Conservation (phyloP, 1,140 invertebrate species). For the Ostrea edulis region DNA sequence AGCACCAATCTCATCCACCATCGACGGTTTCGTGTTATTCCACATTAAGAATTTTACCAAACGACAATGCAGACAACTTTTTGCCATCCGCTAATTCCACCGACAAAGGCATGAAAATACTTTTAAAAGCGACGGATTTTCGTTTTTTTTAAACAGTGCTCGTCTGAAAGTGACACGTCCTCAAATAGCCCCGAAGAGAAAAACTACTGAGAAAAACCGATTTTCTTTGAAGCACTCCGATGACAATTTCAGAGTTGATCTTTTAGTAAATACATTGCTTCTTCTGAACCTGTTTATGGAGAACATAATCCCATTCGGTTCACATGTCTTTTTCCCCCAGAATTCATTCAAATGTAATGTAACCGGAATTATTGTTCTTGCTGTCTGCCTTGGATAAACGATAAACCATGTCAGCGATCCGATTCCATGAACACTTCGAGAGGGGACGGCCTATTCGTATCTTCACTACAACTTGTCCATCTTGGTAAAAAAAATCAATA, state of each 20-base stretch:
- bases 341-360: slow-evolving; percentile 35
- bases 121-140: slow-evolving; percentile 9
- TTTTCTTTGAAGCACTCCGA: slow-evolving; percentile 39
- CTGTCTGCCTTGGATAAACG: slow-evolving; percentile 25
- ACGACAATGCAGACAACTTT: slow-evolving; percentile 30
- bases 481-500: slow-evolving; percentile 58
- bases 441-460: slow-evolving; percentile 52
- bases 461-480: slow-evolving; percentile 56
- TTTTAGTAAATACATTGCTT: neutral
- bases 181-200: slow-evolving; percentile 8
- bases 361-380: slow-evolving; percentile 41
- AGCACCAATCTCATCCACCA: slow-evolving; percentile 43
- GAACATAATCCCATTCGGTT: slow-evolving; percentile 39
- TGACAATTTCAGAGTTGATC: slow-evolving; percentile 44
- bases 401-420: slow-evolving; percentile 39
- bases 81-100: slow-evolving; percentile 46
- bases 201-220: slow-evolving; percentile 32
- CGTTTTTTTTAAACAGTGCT: neutral
- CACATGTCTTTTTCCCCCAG: slow-evolving; percentile 40
- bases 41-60: slow-evolving; percentile 42
- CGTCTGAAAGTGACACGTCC: slow-evolving; percentile 18
- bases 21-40: neutral
- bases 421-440: slow-evolving; percentile 52
- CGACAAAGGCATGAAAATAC: slow-evolving; percentile 51
- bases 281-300: neutral